Evolutionary conservation across 2,888 invertebrate species (phyloP).

Genomic region (Eupithecia subfuscata): DNA sequence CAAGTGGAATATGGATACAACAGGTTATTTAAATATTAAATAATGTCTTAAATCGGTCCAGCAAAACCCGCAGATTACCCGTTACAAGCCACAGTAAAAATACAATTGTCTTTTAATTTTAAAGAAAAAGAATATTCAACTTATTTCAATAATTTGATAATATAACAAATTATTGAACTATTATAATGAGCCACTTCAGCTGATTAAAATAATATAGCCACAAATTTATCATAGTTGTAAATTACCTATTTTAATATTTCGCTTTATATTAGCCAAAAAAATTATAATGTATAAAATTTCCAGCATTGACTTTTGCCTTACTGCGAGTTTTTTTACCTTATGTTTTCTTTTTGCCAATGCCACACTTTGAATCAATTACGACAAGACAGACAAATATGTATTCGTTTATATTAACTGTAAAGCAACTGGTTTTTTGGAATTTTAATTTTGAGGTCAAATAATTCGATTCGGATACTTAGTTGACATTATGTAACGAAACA

Average conservation of each 20-base stretch:
- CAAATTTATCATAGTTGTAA: not conserved
- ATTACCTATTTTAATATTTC: not conserved
- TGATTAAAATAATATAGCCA: not conserved
- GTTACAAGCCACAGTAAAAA: not conserved
- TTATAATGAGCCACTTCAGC: not conserved
- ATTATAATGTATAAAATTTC: not conserved
- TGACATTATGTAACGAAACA: constrained; percentile 18
- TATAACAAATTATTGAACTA: too few relatives aligned
- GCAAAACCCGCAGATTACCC: not conserved
- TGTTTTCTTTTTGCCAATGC: not conserved
- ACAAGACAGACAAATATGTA: not conserved
- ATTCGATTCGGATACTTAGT: constrained; percentile 14
- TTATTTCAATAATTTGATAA: not conserved
- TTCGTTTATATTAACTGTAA: not conserved
- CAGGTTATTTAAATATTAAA: not conserved
- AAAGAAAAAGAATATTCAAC: not conserved
- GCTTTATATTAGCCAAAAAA: not conserved
- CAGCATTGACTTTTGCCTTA: not conserved
- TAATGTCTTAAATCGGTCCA: not conserved
- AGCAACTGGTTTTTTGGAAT: constrained; percentile 29
- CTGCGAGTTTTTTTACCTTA: too few relatives aligned
- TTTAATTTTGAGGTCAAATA: constrained; percentile 39
- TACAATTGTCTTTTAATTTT: not conserved
- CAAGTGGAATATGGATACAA: not conserved
- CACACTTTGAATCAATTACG: not conserved